Evolutionary conservation across 1,140 invertebrate species (phyloP), one percentile per base, ranked within the genome.

Genomic region (Nasonia vitripennis): DNA sequence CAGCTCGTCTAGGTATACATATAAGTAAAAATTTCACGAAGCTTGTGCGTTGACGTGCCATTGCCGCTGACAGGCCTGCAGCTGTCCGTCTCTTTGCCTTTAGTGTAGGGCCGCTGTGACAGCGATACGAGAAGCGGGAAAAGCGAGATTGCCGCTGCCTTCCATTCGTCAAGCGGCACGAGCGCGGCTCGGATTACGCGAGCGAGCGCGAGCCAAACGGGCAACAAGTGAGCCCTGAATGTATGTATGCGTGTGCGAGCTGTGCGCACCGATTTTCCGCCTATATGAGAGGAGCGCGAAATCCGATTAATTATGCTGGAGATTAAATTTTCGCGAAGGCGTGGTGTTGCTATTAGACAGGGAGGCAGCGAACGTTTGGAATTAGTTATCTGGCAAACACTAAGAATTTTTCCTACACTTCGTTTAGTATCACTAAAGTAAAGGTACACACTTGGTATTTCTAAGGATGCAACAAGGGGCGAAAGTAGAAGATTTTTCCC

Each of bases 271-370:
- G 55, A 84, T 84, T 79, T 78, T 67, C 77, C 31, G 77, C 5
- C 10, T 17, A 20, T 41, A 20, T 17, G 11, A 27, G 62, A 11
- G 73, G 10, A 17, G 37, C 45, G 74, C 14, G 17, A 73, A 55
- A 86, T 86, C 62, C 85, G 80, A 82, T 86, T 86, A 86, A 82
- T 86, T 86, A 86, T 82, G 4, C 37, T 55, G 37, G 45, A 51
- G 23, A 85, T 85, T 81, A 71, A 81, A 85, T 85, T 77, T 20
- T 31, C 11, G 34, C 20, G 62, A 71, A n/a, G 23, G 27, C 20
- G 23, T 7, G 34, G 45, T 81, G 14, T 27, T 6, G 31, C 9
- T 2, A 45, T 51, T 73, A 20, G 80, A 74, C 5, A 11, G 14
- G 7, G 14, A 17, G 62, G 5, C 62, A n/a, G 14, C 62, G 62